Percentiles rank a stretch among this genome's conserved stretches.
Evolutionary conservation across 2,797 vertebrate species (phyloP).

Genomic region (Furcifer pardalis): DNA sequence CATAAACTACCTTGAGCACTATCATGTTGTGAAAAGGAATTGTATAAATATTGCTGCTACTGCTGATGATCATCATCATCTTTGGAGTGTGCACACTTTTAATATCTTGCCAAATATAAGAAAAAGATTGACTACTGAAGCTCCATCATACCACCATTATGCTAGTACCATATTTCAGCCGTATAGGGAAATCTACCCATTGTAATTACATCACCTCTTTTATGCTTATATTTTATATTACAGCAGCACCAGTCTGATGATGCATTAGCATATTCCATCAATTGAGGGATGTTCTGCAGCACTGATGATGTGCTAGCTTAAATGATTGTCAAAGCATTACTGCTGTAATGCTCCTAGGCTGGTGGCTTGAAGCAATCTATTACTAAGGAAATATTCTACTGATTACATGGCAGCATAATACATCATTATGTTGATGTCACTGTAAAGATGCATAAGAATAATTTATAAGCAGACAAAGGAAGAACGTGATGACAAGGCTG

Average conservation of each 20-base stretch:
- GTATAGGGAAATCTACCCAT: constrained; percentile 43
- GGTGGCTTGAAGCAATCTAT: constrained; percentile 61
- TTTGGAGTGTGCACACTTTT: no score
- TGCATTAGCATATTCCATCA: constrained; percentile 40
- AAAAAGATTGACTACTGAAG: not conserved
- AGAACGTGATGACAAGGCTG: constrained; percentile 45
- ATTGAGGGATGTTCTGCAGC: constrained; percentile 50
- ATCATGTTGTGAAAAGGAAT: no score
- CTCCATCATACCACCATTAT: constrained; percentile 12
- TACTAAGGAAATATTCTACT: constrained; percentile 61
- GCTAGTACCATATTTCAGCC: constrained; percentile 34
- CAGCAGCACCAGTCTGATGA: constrained; percentile 55
- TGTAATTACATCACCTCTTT: constrained; percentile 60
- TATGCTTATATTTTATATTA: constrained; percentile 58
- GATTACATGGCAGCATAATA: constrained; percentile 62
- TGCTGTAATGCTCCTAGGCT: constrained; percentile 54
- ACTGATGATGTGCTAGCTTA: constrained; percentile 56
- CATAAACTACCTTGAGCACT: no score
- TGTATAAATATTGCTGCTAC: no score
- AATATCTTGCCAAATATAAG: not conserved
- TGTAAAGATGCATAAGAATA: constrained; percentile 48
- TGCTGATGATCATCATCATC: no score
- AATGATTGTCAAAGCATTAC: constrained; percentile 59
- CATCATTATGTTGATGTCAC: constrained; percentile 67
- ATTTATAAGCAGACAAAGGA: constrained; percentile 61